Percentiles rank a stretch among this genome's conserved stretches.
These are phyloP conservation scores for Drosophila punjabiensis DNA, from an alignment of 1,140 invertebrate genomes.

Conservation along the genomic window DNA sequence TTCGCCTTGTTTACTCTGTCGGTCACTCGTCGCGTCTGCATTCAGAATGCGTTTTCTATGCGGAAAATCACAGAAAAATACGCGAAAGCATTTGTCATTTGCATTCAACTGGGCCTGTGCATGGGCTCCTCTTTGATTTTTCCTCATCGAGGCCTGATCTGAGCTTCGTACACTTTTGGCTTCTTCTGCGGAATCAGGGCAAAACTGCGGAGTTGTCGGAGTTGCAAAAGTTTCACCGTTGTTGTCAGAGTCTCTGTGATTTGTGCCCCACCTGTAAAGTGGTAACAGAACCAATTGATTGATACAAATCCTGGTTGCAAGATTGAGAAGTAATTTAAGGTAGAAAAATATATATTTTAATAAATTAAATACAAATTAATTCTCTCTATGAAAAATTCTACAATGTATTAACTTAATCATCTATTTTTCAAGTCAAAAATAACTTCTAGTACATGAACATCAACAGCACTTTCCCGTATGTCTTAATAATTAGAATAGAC, in stretches of 20 bases:
- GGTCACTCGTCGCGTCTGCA: conserved; percentile 48
- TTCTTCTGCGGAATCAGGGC: conserved; percentile 69
- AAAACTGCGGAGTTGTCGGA: conserved; percentile 44
- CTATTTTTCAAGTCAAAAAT: background rate
- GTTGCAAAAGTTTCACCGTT: conserved; percentile 70
- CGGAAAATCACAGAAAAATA: conserved; percentile 52
- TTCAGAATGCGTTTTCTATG: conserved; percentile 57
- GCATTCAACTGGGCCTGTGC: conserved; percentile 44
- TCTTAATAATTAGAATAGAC: conserved; percentile 32
- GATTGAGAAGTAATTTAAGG: background rate
- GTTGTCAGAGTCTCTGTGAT: conserved; percentile 55
- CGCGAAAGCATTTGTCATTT: conserved; percentile 51
- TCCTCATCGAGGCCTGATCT: conserved; percentile 17
- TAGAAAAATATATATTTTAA: background rate
- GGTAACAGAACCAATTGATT: conserved; percentile 38
- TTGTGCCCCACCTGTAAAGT: conserved; percentile 51
- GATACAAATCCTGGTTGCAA: conserved; percentile 65
- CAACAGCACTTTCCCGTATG: conserved; percentile 8
- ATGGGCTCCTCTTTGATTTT: conserved; percentile 48
- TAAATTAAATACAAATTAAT: too few species aligned
- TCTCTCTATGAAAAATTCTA: too few species aligned
- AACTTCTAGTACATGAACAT: background rate
- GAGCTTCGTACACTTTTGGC: conserved; percentile 1
- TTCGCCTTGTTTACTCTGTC: conserved; percentile 49
- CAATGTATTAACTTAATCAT: background rate